A percentile compares a stretch with the other conserved stretches of the same genome.
phyloP scores from a whole-genome alignment of 1,140 invertebrate genomes.

The Drosophila carrolli region DNA sequence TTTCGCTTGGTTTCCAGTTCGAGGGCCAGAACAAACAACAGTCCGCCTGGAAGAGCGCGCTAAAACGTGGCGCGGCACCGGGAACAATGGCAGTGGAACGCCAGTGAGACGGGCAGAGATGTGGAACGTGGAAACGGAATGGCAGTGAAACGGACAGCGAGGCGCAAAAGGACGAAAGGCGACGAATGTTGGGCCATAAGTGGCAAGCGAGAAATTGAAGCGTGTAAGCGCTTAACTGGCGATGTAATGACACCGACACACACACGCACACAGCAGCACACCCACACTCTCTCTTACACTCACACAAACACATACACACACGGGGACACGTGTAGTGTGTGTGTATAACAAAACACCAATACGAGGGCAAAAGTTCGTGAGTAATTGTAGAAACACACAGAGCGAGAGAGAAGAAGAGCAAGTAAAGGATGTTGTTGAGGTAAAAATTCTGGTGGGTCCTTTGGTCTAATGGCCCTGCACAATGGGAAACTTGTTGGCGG shows the following conservation, averaged over 20 bases:
- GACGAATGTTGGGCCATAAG: constrained; percentile 67
- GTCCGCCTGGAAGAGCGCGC: constrained; percentile 45
- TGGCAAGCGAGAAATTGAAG: constrained; percentile 77
- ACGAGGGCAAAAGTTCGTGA: constrained; percentile 38
- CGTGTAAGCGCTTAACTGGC: constrained; percentile 80
- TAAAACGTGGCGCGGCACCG: constrained; percentile 34
- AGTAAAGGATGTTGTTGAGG: constrained; percentile 14
- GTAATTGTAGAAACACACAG: constrained; percentile 25
- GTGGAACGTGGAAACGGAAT: neutral
- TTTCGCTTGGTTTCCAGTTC: constrained; percentile 37
- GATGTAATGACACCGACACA: constrained; percentile 67
- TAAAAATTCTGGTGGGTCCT: constrained; percentile 7
- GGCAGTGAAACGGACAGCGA: constrained; percentile 29
- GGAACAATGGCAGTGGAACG: constrained; percentile 15
- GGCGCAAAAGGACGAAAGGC: constrained; percentile 41
- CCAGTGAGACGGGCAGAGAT: neutral
- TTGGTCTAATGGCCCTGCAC: constrained; percentile 56
- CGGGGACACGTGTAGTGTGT: constrained; percentile 14
- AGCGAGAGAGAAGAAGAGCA: constrained; percentile 7
- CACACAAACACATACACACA: neutral
- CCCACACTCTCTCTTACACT: constrained; percentile 1
- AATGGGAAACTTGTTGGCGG: constrained; percentile 83
- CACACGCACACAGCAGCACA: constrained; percentile 11
- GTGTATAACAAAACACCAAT: constrained; percentile 38
- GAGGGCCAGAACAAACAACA: constrained; percentile 41